phyloP scores from a whole-genome alignment of 2,113 vertebrate genomes.

The Prunella fulvescens region DNA sequence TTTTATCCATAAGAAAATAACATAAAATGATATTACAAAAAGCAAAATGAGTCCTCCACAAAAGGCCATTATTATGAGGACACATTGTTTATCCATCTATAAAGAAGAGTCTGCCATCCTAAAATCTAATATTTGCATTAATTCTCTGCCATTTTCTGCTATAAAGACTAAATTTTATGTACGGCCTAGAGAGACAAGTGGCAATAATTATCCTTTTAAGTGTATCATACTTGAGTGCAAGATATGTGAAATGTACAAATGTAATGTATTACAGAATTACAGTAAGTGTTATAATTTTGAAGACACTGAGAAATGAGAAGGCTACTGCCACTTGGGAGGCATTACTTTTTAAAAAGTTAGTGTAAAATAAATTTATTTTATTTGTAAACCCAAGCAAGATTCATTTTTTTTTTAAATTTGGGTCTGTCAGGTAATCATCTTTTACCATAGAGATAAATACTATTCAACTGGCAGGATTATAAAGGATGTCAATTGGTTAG shows the following conservation, averaged over 20 bases:
- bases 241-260: background rate
- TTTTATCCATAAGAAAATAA: background rate
- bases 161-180: background rate
- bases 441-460: background rate
- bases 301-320: background rate
- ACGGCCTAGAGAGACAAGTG: background rate
- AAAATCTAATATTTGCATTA: background rate
- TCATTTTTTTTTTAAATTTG: background rate
- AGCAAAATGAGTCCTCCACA: background rate
- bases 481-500: background rate
- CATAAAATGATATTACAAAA: background rate
- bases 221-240: background rate
- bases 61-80: background rate
- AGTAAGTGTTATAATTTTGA: background rate
- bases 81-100: background rate
- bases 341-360: background rate
- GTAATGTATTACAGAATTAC: background rate
- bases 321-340: background rate
- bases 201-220: background rate
- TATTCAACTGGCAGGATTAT: background rate
- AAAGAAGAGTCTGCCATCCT: background rate
- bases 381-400: background rate
- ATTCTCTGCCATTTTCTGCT: background rate
- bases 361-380: background rate
- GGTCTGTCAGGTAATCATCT: background rate